Evolutionary conservation across 2,113 vertebrate species (phyloP).

Genomic region (Sander vitreus): DNA sequence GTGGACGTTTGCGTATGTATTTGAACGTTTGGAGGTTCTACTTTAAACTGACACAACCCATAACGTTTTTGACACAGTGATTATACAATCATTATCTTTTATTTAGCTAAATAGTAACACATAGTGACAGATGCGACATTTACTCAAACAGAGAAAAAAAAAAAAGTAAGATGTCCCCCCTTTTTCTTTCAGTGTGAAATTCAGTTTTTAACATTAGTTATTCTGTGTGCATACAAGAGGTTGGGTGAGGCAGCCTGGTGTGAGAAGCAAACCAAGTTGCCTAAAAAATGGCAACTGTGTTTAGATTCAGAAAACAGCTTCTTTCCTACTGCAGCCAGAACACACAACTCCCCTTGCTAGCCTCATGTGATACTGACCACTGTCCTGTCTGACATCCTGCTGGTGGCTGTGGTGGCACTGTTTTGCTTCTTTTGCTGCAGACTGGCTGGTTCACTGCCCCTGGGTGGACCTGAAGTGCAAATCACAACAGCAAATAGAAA

Average conservation of each 20-base stretch:
- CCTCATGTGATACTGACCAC: constrained; percentile 67
- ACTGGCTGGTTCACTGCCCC: constrained; percentile 74
- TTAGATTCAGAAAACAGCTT: too few relatives aligned
- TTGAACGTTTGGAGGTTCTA: not conserved
- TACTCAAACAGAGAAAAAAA: not conserved
- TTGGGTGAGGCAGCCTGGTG: constrained; percentile 34
- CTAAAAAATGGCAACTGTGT: constrained; percentile 22
- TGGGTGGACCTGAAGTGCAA: constrained; percentile 79
- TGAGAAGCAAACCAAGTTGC: constrained; percentile 60
- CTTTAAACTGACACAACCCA: not conserved
- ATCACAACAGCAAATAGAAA: too few relatives aligned
- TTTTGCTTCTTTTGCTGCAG: constrained; percentile 85
- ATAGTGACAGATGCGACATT: not conserved
- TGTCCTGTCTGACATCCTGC: constrained; percentile 58
- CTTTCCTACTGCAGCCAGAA: too few relatives aligned
- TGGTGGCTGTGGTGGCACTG: constrained; percentile 72
- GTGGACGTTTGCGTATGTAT: not conserved
- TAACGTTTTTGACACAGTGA: not conserved
- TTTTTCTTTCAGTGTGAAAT: not conserved
- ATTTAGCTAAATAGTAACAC: not conserved
- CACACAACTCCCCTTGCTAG: too few relatives aligned
- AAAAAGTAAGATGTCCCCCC: not conserved
- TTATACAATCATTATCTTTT: not conserved
- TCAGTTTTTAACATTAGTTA: not conserved
- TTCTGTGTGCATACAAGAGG: constrained; percentile 46